A percentile compares a stretch with the other conserved stretches of the same genome.
Conservation (phyloP, 2,797 vertebrate species). For the Apogon talboti region DNA sequence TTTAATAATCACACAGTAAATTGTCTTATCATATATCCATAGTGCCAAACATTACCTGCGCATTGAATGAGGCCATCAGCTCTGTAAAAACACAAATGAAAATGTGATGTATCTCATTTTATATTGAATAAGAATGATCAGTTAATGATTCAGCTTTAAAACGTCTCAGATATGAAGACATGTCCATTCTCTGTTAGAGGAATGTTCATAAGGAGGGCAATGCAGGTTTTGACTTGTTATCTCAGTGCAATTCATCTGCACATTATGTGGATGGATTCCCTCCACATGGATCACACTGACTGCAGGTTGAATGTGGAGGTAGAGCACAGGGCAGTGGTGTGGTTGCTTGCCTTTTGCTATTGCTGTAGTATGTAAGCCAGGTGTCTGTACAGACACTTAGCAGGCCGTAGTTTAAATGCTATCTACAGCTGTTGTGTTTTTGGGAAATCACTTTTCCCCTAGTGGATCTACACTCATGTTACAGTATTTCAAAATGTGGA, state of each 20-base stretch:
- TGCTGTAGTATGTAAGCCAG: neutral
- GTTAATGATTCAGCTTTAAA: neutral
- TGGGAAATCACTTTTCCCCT: neutral
- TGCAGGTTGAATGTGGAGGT: neutral
- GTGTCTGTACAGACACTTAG: slow-evolving; percentile 2
- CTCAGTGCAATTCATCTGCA: neutral
- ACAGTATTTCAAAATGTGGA: neutral
- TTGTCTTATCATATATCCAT: too few species aligned
- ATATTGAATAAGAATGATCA: neutral
- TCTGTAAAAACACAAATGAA: too few species aligned
- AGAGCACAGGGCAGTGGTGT: neutral
- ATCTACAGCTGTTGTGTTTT: slow-evolving; percentile 6
- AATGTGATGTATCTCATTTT: neutral
- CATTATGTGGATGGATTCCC: neutral
- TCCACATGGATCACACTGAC: neutral
- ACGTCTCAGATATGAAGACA: neutral
- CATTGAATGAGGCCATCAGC: too few species aligned
- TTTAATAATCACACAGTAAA: too few species aligned
- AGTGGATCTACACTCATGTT: neutral
- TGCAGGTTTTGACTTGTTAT: slow-evolving; percentile 40
- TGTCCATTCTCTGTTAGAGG: slow-evolving; percentile 14
- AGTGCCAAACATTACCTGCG: too few species aligned
- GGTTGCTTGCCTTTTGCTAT: neutral
- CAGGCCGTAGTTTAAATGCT: neutral
- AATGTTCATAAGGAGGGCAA: slow-evolving; percentile 24